Evolutionary conservation across 2,888 invertebrate genomes (phyloP).

Genomic region (Caenorhabditis virilis): DNA sequence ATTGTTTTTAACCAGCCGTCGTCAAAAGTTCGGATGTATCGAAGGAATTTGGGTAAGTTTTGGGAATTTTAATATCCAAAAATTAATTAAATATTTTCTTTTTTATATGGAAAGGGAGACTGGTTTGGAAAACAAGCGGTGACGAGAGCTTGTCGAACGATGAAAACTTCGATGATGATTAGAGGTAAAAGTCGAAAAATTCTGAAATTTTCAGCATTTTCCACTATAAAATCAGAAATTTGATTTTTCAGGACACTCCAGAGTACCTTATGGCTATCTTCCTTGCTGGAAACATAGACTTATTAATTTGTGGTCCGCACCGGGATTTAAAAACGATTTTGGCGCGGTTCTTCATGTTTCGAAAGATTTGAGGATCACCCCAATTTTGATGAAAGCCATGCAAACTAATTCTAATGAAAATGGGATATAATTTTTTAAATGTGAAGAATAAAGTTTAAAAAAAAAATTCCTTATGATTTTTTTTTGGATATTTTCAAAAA

Average conservation of each 20-base stretch:
- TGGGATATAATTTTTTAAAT: too few species aligned
- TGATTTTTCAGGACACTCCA: conserved; percentile 10
- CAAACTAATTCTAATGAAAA: too few species aligned
- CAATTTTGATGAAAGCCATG: conserved; percentile 41
- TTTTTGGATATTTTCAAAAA: too few species aligned
- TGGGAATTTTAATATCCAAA: not conserved
- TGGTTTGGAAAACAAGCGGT: conserved; percentile 39
- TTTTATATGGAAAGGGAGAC: conserved; percentile 32
- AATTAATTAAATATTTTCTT: not conserved
- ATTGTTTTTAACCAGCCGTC: conserved; percentile 44
- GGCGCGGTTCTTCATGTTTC: conserved; percentile 37
- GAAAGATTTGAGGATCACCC: conserved; percentile 22
- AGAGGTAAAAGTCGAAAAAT: too few species aligned
- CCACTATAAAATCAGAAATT: too few species aligned
- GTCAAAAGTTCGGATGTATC: conserved; percentile 34
- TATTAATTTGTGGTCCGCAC: conserved; percentile 43
- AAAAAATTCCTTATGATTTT: too few species aligned
- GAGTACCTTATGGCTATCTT: conserved; percentile 30
- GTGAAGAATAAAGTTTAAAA: too few species aligned
- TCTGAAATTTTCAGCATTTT: too few species aligned
- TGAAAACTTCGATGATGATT: conserved; percentile 29
- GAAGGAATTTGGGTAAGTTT: conserved; percentile 24
- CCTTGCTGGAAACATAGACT: conserved; percentile 41
- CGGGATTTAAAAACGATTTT: conserved; percentile 11
- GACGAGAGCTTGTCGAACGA: conserved; percentile 25